Base-by-base conservation (phyloP, 2,797 vertebrate genomes). In the Petrocephalus sullivani region DNA sequence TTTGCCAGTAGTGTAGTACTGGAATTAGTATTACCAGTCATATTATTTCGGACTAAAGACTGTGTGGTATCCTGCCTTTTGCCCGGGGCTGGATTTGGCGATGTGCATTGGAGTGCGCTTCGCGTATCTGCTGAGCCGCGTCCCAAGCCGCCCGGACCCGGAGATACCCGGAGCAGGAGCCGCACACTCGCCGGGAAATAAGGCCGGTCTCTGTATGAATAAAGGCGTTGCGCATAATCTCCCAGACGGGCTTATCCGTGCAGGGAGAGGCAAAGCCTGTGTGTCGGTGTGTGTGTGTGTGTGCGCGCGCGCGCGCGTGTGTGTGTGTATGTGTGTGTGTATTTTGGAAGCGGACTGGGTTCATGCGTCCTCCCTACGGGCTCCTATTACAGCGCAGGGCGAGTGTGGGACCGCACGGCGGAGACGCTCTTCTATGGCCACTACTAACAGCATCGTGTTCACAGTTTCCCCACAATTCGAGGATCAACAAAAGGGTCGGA, bases 331-430 rank as follows among this genome's bases (percentile, higher is more conserved):
- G 83, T 60, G 64, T 49, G 86, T 88, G 87, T 90, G 88, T 87
- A 58, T 82, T 88, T 46, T 88, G 89, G 88, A 89, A 87, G 88
- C 89, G 87, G 71, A 90, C 67, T 51, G 84, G 82, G 85, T 88
- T 85, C 88, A 89, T 78, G 71, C 51, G 57, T 87, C 88, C 88
- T 91, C 89, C 89, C 89, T 51, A 51, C 88, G 93, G 93, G 94
- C 93, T 95, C 95, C 91, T 94, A 93, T 95, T 95, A 95, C 95
- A 95, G 92, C 95, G 93, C 93, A 92, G 82, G 88, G 21, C 49
- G 71, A 88, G 37, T 67, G 86, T 67, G 67, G 88, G 87, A 85
- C 88, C 51, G 87, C 58, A 87, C 37, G 71, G 86, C 89, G 90
- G 92, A 94, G 91, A 90, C 94, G 95, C 93, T 94, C 90, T 91